Base-by-base conservation (phyloP, 2,888 invertebrate genomes). In the Cinara cedri region DNA sequence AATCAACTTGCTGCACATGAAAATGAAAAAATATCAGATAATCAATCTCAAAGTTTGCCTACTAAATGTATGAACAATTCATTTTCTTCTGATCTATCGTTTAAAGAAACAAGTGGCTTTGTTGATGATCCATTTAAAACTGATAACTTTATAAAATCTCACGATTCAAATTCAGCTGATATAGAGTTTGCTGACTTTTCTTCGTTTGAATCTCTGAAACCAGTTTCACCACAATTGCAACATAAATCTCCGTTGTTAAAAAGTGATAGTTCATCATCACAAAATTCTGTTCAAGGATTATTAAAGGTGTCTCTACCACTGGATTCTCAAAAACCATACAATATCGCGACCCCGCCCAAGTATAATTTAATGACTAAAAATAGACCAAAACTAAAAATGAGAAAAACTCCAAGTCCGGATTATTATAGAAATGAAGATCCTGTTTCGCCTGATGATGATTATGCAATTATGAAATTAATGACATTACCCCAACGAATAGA, bases 81-180 rank as follows among this genome's bases (percentile, higher is more conserved):
- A 21, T 78, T 70, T 70, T 51, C 68, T 60, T 78, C 78, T 60
- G 78, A 78, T 57, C 11, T 70, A 8, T 70, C 78, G 21, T 78
- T 70, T 78, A 78, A 78, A 51, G 78, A 78, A 19, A 34, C 68
- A 16, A 21, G 21, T 68, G 46, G 68, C 72, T 91, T 91, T 86
- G 89, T 89, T 81, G 90, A 90, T 84, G 93, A 93, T 86, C 92
- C 93, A 60, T 93, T 93, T 85, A 92, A 91, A 68, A 70, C 6
- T 26, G 78, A 78, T 68, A 66, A 68, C 70, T 70, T 78, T 42
- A 68, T 16, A 84, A 89, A 78, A 68, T 78, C 78, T 34, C 66
- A 78, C 34, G 72, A 74, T 70, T 70, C 68, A 49, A 91, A 91
- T 84, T 90, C 91, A 19, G 91, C 91, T 84, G 88, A 89, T 78